Conservation (phyloP, 2,888 invertebrate genomes). For the Lasioglossum marginatum region DNA sequence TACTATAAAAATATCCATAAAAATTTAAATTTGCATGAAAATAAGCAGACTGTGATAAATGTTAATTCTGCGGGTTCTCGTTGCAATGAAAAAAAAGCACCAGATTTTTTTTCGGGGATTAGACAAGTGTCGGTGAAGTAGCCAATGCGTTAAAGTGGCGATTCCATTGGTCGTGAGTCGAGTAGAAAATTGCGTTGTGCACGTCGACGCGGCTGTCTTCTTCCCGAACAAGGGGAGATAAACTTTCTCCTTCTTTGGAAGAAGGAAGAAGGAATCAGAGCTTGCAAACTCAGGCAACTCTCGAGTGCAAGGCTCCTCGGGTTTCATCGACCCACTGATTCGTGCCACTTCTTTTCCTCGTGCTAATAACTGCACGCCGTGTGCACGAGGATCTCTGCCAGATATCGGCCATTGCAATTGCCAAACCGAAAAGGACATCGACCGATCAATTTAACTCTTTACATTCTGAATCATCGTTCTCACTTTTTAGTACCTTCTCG, state of each 20-base stretch:
- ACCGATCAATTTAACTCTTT: neutral
- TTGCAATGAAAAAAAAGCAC: neutral
- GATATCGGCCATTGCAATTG: neutral
- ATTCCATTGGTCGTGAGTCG: neutral
- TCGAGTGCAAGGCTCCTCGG: conserved; percentile 65
- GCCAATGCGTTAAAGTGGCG: neutral
- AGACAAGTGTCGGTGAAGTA: neutral
- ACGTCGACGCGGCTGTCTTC: neutral
- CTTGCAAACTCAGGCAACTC: conserved; percentile 65
- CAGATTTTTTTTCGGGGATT: neutral
- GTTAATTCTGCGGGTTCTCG: neutral
- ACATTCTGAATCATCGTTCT: neutral
- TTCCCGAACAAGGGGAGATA: conserved; percentile 13
- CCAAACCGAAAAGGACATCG: neutral
- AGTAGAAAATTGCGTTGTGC: neutral
- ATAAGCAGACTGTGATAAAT: neutral
- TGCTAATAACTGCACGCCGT: conserved; percentile 45
- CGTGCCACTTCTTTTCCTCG: conserved; percentile 68
- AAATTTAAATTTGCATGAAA: neutral
- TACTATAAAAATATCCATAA: no score
- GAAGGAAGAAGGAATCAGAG: conserved; percentile 67
- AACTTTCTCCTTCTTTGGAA: conserved; percentile 60
- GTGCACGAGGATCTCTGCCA: conserved; percentile 28
- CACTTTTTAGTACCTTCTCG: neutral
- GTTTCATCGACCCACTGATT: conserved; percentile 74